Conservation (phyloP, 2,888 invertebrate genomes). For the Athripsodes cinereus region DNA sequence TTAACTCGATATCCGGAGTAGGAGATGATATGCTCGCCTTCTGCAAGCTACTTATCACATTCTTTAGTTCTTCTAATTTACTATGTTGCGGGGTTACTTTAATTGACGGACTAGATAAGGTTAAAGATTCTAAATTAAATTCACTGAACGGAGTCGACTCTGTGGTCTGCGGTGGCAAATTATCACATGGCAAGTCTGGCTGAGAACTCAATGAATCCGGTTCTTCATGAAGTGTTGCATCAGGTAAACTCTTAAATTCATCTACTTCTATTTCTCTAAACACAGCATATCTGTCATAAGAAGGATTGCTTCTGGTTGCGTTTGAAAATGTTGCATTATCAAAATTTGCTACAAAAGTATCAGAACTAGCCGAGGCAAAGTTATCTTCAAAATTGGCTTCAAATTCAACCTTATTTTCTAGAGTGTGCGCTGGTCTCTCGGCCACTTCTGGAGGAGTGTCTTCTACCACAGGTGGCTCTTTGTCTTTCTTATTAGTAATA, state of each 20-base stretch:
- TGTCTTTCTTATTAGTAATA: slow-evolving; percentile 31
- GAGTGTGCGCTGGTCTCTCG: slow-evolving; percentile 19
- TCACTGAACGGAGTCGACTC: slow-evolving; percentile 13
- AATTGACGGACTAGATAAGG: not conserved
- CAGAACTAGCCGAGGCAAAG: slow-evolving; percentile 43
- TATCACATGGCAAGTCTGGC: slow-evolving; percentile 23
- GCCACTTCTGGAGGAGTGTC: slow-evolving; percentile 37
- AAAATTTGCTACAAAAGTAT: slow-evolving; percentile 60
- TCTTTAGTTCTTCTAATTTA: slow-evolving; percentile 29
- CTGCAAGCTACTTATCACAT: slow-evolving; percentile 24
- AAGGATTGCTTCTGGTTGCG: slow-evolving; percentile 42
- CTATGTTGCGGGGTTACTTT: slow-evolving; percentile 14
- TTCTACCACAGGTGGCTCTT: slow-evolving; percentile 35
- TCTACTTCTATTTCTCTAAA: slow-evolving; percentile 82
- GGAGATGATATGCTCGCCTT: slow-evolving; percentile 26
- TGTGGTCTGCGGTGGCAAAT: slow-evolving; percentile 8
- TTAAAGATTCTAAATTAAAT: slow-evolving; percentile 20
- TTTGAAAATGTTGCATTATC: slow-evolving; percentile 44
- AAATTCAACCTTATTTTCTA: slow-evolving; percentile 32
- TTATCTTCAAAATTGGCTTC: slow-evolving; percentile 61
- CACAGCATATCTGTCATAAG: slow-evolving; percentile 80
- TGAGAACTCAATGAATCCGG: slow-evolving; percentile 34
- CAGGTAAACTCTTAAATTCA: slow-evolving; percentile 50
- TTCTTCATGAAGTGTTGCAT: slow-evolving; percentile 33
- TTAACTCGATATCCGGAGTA: slow-evolving; percentile 41